phyloP scores from a whole-genome alignment of 2,888 invertebrate genomes.

The Agriopis marginaria region DNA sequence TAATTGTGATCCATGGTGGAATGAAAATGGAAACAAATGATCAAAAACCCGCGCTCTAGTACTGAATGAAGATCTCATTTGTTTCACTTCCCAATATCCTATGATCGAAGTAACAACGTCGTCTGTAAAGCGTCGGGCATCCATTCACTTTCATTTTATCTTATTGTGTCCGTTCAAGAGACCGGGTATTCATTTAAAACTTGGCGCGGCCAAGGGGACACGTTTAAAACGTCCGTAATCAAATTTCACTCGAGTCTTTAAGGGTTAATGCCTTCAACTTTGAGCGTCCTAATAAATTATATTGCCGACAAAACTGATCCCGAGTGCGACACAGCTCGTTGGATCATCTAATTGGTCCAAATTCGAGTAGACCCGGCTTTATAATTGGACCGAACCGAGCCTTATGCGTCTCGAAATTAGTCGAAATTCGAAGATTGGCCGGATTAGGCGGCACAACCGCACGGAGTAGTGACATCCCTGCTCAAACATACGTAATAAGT shows the following conservation, averaged over 20 bases:
- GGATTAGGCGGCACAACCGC: conserved; percentile 74
- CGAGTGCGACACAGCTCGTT: conserved; percentile 85
- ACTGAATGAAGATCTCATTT: conserved; percentile 49
- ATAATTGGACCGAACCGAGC: conserved; percentile 79
- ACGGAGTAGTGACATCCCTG: conserved; percentile 68
- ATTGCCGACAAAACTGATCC: conserved; percentile 85
- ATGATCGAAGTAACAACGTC: conserved; percentile 41
- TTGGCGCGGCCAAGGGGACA: conserved; percentile 75
- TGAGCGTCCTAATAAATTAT: conserved; percentile 85
- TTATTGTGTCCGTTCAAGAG: conserved; percentile 55
- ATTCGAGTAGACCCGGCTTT: conserved; percentile 80
- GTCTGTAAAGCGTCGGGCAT: conserved; percentile 28
- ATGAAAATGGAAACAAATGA: conserved; percentile 68
- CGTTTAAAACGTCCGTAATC: conserved; percentile 82
- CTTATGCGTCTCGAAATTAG: conserved; percentile 79
- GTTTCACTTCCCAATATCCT: conserved; percentile 52
- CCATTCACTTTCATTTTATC: conserved; percentile 35
- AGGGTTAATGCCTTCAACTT: conserved; percentile 84
- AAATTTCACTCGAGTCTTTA: conserved; percentile 85
- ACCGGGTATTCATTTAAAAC: conserved; percentile 76
- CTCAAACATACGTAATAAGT: conserved; percentile 79
- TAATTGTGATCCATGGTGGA: conserved; percentile 49
- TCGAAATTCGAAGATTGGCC: conserved; percentile 73
- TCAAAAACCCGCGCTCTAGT: conserved; percentile 55
- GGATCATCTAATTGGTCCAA: conserved; percentile 85